Evolutionary conservation across 2,888 invertebrate genomes (phyloP).

Genomic region (Philereme transversata): DNA sequence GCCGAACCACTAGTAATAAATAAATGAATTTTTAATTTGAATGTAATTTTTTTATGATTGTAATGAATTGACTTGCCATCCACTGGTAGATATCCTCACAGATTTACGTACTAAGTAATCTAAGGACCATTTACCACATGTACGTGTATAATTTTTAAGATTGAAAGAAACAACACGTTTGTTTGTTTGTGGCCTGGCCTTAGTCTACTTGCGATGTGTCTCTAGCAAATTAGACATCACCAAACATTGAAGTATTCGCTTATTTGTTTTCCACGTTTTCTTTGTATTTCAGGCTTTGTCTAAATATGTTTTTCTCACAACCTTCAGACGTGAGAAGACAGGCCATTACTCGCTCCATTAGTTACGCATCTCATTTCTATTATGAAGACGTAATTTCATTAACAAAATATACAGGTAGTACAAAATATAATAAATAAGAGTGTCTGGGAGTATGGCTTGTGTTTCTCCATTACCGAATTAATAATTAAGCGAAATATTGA

Average conservation of each 20-base stretch:
- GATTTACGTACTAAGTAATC: too few relatives aligned
- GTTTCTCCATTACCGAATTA: too few relatives aligned
- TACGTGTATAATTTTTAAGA: too few relatives aligned
- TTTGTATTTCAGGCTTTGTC: conserved; percentile 14
- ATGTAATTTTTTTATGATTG: too few relatives aligned
- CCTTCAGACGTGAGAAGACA: conserved; percentile 17
- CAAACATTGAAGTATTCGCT: conserved; percentile 7
- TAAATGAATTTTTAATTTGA: too few relatives aligned
- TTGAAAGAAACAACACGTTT: too few relatives aligned
- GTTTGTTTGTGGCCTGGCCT: not conserved
- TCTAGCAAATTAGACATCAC: not conserved
- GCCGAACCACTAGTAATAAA: too few relatives aligned
- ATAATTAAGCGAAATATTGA: too few relatives aligned
- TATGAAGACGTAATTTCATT: conserved; percentile 4
- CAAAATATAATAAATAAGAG: not conserved
- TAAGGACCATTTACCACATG: too few relatives aligned
- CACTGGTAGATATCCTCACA: too few relatives aligned
- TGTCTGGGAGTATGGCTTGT: too few relatives aligned
- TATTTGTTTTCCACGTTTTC: conserved; percentile 18
- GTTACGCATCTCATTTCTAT: conserved; percentile 23
- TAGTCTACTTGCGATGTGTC: not conserved
- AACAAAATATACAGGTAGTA: conserved; percentile 7
- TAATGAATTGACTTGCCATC: too few relatives aligned
- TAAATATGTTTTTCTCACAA: conserved; percentile 14
- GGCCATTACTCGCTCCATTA: conserved; percentile 24